Evolutionary conservation across 2,888 invertebrate species (phyloP), one percentile per base, ranked within the genome.

Genomic region (Drosophila cognata): DNA sequence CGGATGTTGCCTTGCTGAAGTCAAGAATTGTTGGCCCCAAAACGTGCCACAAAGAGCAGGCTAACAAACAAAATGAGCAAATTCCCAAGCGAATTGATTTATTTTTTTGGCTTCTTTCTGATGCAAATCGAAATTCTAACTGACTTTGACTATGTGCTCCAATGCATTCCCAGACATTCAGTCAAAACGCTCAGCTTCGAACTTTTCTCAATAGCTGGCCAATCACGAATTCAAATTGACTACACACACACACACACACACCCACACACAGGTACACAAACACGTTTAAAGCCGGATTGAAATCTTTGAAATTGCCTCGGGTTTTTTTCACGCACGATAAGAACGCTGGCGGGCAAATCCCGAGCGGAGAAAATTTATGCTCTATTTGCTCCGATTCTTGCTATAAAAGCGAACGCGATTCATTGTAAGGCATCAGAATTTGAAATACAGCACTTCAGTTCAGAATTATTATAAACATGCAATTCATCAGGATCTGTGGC

Each of bases 121-220:
- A 59, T 51, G 55, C 75, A 60, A 74, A 69, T 75, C 41, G 70
- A 46, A 52, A 50, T 56, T 31, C 58, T 29, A 36, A 51, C 63
- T 43, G 65, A 56, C 67, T 79, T 79, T 78, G 79, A 74, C 74
- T 79, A 50, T 74, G 59, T 68, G 82, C 79, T 63, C 59, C 55
- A 74, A 33, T 79, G 79, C 81, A 81, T 73, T 77, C 66, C n/a
- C 71, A 71, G 71, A 77, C 62, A 56, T 61, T 52, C 50, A 68
- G 29, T 60, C 69, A 70, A 75, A 62, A 50, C 8, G 46, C 43
- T 28, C 25, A 33, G 46, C 28, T 38, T 31, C 25, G 13, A 38
- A 46, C 21, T 25, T 7, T 25, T 25, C 46, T 21, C 46, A 46
- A 57, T 51, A 21, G 68, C 25, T 46, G 33, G 31, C 59, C 68